Percentiles rank a stretch among this genome's conserved stretches.
phyloP scores from a whole-genome alignment of 2,888 invertebrate species.

The Himalopsyche tibetana region DNA sequence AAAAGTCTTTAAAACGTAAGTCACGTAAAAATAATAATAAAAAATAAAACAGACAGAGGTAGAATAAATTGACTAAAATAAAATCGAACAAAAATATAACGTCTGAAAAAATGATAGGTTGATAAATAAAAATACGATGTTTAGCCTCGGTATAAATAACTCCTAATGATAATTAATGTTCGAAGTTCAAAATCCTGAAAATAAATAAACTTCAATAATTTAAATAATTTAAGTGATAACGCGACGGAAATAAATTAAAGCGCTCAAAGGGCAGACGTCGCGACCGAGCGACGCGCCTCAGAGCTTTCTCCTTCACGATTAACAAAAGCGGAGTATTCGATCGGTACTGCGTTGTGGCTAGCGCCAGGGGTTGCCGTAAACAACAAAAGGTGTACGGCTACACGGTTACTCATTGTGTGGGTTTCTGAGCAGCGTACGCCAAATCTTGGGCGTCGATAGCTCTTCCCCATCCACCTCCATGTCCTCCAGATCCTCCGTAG shows the following conservation, averaged over 20 bases:
- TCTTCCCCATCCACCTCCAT: conserved; percentile 85
- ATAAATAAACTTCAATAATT: conserved; percentile 63
- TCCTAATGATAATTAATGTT: conserved; percentile 63
- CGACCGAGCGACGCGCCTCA: conserved; percentile 43
- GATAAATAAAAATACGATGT: conserved; percentile 55
- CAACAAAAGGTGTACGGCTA: conserved; percentile 29
- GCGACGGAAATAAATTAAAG: conserved; percentile 44
- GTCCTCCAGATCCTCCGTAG: conserved; percentile 73
- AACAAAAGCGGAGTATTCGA: conserved; percentile 60
- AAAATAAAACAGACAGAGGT: conserved; percentile 60
- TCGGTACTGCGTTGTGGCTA: conserved; percentile 59
- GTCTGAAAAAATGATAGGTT: conserved; percentile 54
- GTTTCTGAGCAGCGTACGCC: conserved; percentile 88
- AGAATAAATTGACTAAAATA: conserved; percentile 64
- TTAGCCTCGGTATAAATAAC: conserved; percentile 47
- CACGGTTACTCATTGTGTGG: conserved; percentile 71
- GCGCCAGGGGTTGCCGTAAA: neutral
- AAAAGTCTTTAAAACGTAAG: conserved; percentile 61
- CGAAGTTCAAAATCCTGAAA: conserved; percentile 53
- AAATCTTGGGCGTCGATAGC: conserved; percentile 85
- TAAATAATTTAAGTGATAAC: conserved; percentile 64
- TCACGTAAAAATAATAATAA: conserved; percentile 57
- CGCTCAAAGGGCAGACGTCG: conserved; percentile 34
- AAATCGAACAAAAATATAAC: conserved; percentile 57
- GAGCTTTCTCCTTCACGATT: conserved; percentile 57